Conservation (phyloP, 2,797 vertebrate species). For the Hippocampus kuda region DNA sequence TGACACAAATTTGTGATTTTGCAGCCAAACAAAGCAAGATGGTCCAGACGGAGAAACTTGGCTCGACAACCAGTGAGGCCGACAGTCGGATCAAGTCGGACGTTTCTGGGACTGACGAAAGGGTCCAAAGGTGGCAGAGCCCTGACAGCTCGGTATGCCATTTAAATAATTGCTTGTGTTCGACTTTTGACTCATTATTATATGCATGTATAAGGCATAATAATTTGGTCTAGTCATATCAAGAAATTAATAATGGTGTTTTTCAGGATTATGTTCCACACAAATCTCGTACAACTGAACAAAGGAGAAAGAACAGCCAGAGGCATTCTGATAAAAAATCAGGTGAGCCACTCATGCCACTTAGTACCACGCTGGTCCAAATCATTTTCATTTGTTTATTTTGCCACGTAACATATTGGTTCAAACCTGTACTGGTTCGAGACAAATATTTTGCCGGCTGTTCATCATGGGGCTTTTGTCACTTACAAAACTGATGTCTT, state of each 20-base stretch:
- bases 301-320: not conserved
- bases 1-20: not conserved
- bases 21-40: conserved; percentile 5
- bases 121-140: not conserved
- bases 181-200: not conserved
- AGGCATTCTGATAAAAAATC: not conserved
- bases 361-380: not conserved
- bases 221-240: not conserved
- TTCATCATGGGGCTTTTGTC: too few relatives aligned
- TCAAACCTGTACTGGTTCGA: not conserved
- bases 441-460: not conserved
- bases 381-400: not conserved
- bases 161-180: not conserved
- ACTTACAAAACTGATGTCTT: too few relatives aligned
- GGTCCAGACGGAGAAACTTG: conserved; percentile 1
- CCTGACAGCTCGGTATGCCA: not conserved
- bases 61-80: not conserved
- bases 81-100: not conserved
- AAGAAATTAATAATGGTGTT: not conserved
- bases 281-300: not conserved
- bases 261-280: not conserved
- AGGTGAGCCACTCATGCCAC: not conserved
- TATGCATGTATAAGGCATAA: not conserved
- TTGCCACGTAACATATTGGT: not conserved
- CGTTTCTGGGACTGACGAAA: not conserved